Base-by-base conservation (phyloP, 2,797 vertebrate species). In the Stomatorhinus walkeri region DNA sequence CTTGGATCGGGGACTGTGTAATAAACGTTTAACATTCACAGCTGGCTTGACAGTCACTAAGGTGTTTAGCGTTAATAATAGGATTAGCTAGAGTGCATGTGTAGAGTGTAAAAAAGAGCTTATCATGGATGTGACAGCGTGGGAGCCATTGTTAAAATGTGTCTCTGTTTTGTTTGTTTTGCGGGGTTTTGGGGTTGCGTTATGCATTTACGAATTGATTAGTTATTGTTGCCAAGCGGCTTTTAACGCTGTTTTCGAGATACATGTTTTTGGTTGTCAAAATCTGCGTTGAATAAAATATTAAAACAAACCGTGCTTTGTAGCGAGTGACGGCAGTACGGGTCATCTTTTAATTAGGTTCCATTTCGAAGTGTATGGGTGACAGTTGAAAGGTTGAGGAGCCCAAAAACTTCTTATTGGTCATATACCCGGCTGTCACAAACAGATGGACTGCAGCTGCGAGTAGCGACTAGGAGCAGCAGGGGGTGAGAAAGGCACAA, bases 301-400 rank as follows among this genome's bases (percentile, higher is more conserved):
- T 28, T 52, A 32, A 5, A 85, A 49, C 5, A n/a, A 28, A 85
- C 10, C 24, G 22, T 14, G 4, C n/a, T 14, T 85, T 2, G 46
- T 52, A 84, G 72, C 43, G 4, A 46, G 19, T 56, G 52, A 36
- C 32, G 19, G 52, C 52, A 56, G 16, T 87, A 2, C 1, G 5
- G 28, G 22, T 28, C 22, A 32, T 32, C 12, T 32, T 85, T 51
- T 24, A 32, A 85, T 51, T 85, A 51, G 48, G 43, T 51, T 28
- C 12, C 28, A 85, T 52, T 51, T 54, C 10, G 48, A 85, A 85
- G 40, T 79, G 16, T 19, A 46, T 46, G 40, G 72, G 72, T 85
- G 83, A 32, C 49, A 85, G 83, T 85, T 85, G 22, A 85, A 85
- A 85, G 49, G 46, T 85, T 85, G 49, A 28, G 83, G 83, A 14